Base-by-base conservation (phyloP, 64 coral and sea anemone species). In the Montipora efflorescens region DNA sequence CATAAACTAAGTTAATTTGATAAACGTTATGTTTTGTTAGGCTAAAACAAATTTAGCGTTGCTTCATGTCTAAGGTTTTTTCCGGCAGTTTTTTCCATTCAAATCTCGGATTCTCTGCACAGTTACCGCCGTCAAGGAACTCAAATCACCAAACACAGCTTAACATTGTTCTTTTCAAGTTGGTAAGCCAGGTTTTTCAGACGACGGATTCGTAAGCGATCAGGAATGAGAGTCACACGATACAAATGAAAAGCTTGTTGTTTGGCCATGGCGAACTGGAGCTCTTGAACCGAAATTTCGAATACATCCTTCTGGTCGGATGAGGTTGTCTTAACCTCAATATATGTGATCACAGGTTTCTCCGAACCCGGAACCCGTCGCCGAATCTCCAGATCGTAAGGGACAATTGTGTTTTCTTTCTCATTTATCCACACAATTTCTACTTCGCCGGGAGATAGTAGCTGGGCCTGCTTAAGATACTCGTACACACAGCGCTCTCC, bases 241-340 rank as follows among this genome's bases (percentile, higher is more conserved):
- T 92, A 92, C 23, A 92, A 47, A 77, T 92, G 90, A 55, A 92
- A 46, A 2, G 72, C 74, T 4, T 85, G 28, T 5, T 64, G 7
- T 20, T 84, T 48, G 8, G 47, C 4, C 12, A 78, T 25, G 3
- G 90, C 90, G 67, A 92, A 92, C 11, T 46, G 16, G 3, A 92
- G 55, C 48, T 92, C 90, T 67, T 73, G 79, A 85, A 81, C 81
- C 5, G 90, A 92, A 23, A 92, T 75, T 64, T 92, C 90, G 67
- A 92, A 92, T 18, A 76, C 7, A 22, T 92, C 80, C 44, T 92
- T 92, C 25, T 92, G 79, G 14, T 92, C 81, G 12, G 77, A 80
- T 16, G 93, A 94, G 6, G 93, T 94, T 48, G 75, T 90, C 78
- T 94, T 94, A 6, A 94, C 87, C 70, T 94, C 93, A 36, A 94